These are phyloP conservation scores for Gallinago stenura DNA, from an alignment of 2,797 vertebrate genomes.

Conservation along the genomic window DNA sequence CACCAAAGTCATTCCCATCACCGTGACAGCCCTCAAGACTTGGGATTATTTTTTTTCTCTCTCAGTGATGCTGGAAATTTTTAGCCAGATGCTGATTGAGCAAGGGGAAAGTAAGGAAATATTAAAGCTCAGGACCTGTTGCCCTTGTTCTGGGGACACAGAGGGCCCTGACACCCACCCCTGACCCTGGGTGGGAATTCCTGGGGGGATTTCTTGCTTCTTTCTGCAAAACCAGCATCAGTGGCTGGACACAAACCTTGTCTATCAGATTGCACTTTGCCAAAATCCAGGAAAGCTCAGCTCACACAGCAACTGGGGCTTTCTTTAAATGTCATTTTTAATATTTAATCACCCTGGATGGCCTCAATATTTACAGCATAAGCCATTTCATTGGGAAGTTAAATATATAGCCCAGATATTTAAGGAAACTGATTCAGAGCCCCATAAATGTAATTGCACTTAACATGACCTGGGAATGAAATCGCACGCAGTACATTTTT, in stretches of 20 bases:
- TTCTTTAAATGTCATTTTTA: constrained; percentile 39
- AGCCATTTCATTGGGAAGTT: constrained; percentile 36
- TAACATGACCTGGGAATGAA: constrained; percentile 32
- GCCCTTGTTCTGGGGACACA: not conserved
- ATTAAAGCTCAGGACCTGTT: not conserved
- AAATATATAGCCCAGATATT: constrained; percentile 46
- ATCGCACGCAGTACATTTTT: not conserved
- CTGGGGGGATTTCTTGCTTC: not conserved
- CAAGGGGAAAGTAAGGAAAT: not conserved
- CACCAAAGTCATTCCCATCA: not conserved
- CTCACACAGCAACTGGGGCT: not conserved
- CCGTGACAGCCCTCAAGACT: not conserved
- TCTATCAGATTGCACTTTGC: not conserved
- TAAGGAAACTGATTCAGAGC: constrained; percentile 49
- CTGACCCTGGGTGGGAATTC: not conserved
- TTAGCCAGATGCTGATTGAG: not conserved
- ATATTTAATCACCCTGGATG: constrained; percentile 34
- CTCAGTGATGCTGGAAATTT: not conserved
- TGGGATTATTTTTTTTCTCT: not conserved
- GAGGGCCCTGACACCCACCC: not conserved
- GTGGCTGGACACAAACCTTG: fast-evolving
- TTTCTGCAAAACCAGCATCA: not conserved
- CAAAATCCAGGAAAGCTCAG: not conserved
- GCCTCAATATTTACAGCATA: constrained; percentile 47
- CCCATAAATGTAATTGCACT: constrained; percentile 38